Evolutionary conservation across 2,797 vertebrate species (phyloP).

Genomic region (Leuciscus waleckii): DNA sequence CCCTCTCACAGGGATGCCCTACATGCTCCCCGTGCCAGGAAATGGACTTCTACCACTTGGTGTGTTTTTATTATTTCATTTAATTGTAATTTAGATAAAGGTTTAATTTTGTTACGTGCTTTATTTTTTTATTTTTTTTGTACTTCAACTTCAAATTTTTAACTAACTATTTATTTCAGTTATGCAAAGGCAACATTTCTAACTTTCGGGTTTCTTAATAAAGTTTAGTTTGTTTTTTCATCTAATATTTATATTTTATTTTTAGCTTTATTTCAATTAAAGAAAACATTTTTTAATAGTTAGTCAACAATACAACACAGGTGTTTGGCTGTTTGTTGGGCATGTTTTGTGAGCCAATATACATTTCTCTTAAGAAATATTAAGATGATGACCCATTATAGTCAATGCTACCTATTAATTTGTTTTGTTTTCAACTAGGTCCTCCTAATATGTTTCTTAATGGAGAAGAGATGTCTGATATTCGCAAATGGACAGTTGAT

Average conservation of each 20-base stretch:
- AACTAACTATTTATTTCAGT: background rate
- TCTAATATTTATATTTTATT: background rate
- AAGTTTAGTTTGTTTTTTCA: background rate
- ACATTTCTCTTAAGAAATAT: background rate
- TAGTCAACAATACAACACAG: background rate
- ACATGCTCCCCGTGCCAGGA: constrained; percentile 81
- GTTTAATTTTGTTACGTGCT: background rate
- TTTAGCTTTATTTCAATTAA: background rate
- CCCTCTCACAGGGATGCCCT: constrained; percentile 79
- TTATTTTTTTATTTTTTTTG: background rate
- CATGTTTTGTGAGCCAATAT: background rate
- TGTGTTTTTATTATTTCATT: constrained; percentile 59
- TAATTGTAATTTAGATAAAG: background rate
- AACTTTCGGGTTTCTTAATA: background rate
- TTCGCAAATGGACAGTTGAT: constrained; percentile 91
- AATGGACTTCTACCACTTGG: constrained; percentile 79
- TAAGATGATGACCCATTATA: background rate
- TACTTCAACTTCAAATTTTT: background rate
- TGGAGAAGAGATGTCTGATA: constrained; percentile 84
- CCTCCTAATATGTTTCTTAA: constrained; percentile 81
- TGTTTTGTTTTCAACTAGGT: constrained; percentile 70
- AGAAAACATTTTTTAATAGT: background rate
- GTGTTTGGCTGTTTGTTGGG: background rate
- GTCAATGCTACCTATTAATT: background rate
- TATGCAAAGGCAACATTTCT: background rate